Percentiles rank a stretch among this genome's conserved stretches.
These are phyloP conservation scores for Ophioderma brevispina DNA, from an alignment of 35 echinoderm and acorn worm genomes.

Conservation along the genomic window DNA sequence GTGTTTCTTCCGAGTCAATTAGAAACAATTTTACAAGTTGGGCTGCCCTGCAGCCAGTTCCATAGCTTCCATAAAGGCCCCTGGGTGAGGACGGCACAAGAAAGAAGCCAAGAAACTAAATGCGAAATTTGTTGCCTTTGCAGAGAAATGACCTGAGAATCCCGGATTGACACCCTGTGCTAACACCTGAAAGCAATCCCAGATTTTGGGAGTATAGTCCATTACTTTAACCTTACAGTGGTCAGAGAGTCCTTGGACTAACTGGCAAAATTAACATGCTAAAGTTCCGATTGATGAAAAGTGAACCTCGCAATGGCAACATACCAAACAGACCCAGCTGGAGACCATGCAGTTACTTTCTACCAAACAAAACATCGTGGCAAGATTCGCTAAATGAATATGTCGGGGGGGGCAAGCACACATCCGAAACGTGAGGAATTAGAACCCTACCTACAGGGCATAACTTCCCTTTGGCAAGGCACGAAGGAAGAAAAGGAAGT, in stretches of 20 bases:
- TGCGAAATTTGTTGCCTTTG: not conserved
- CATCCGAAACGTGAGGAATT: not conserved
- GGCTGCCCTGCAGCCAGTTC: not conserved
- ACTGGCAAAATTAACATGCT: not conserved
- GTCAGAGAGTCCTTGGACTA: not conserved
- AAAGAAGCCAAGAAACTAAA: not conserved
- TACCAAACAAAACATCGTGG: not conserved
- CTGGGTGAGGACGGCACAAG: not conserved
- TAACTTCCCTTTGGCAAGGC: no score
- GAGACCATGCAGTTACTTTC: not conserved
- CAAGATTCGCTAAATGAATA: not conserved
- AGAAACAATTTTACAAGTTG: slow-evolving; percentile 8
- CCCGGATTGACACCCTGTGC: not conserved
- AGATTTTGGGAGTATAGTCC: not conserved
- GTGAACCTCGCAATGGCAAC: not conserved
- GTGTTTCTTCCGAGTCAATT: not conserved
- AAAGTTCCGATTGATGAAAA: slow-evolving; percentile 4
- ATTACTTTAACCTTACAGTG: no score
- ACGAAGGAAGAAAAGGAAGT: no score
- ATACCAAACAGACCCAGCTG: not conserved
- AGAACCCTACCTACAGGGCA: not conserved
- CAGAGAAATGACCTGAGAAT: not conserved
- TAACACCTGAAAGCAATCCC: not conserved
- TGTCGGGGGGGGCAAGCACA: slow-evolving; percentile 3
- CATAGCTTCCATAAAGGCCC: not conserved